Conservation (phyloP, 2,888 invertebrate species). For the Drosophila vallismaia region DNA sequence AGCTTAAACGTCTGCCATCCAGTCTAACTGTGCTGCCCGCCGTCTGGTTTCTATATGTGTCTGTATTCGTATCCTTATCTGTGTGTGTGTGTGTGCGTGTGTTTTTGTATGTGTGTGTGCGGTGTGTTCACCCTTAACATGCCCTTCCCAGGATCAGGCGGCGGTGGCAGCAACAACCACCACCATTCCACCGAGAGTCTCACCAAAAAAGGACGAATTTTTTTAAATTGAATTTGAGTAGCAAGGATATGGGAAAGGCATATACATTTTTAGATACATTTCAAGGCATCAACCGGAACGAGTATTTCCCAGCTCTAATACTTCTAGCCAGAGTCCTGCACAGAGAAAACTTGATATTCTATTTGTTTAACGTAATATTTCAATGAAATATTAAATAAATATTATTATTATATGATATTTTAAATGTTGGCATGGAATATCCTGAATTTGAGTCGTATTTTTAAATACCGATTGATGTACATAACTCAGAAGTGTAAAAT, state of each 20-base stretch:
- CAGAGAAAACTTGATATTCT: conserved; percentile 1
- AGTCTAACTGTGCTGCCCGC: conserved; percentile 69
- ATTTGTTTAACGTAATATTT: not conserved
- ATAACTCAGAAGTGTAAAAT: too few species aligned
- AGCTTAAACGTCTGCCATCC: conserved; percentile 72
- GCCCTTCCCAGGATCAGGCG: conserved; percentile 50
- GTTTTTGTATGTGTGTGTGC: conserved; percentile 3
- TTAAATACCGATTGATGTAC: too few species aligned
- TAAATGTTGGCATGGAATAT: too few species aligned
- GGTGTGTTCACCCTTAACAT: conserved; percentile 58
- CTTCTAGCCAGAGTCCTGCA: conserved; percentile 2
- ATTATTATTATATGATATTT: too few species aligned
- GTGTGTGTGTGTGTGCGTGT: conserved; percentile 18
- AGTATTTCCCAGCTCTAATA: conserved; percentile 1
- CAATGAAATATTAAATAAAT: too few species aligned
- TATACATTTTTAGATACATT: conserved; percentile 17
- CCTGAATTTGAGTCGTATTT: too few species aligned
- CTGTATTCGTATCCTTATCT: conserved; percentile 13
- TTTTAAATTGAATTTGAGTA: conserved; percentile 38
- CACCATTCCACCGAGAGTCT: conserved; percentile 15
- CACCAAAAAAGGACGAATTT: conserved; percentile 30
- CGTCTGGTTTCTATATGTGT: conserved; percentile 54
- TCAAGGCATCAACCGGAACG: conserved; percentile 7
- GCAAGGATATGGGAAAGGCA: conserved; percentile 19
- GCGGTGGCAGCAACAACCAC: conserved; percentile 30